Conservation (phyloP, 2,888 invertebrate species). For the Agrilus biguttatus region DNA sequence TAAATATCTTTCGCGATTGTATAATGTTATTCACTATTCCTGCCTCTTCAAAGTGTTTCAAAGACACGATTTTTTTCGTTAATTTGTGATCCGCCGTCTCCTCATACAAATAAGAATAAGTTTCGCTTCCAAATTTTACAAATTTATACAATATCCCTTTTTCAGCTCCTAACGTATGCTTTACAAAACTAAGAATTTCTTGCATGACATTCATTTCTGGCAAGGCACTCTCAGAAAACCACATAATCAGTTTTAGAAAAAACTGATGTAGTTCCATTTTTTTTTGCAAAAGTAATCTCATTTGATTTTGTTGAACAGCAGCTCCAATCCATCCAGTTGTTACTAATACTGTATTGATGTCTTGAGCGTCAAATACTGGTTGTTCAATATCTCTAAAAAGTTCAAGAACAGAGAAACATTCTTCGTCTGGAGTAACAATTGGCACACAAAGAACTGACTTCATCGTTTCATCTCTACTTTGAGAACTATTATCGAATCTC, state of each 20-base stretch:
- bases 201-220: conserved; percentile 43
- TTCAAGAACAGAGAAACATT: conserved; percentile 44
- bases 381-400: conserved; percentile 33
- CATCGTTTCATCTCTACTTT: conserved; percentile 34
- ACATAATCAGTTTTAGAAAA: conserved; percentile 26
- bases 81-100: conserved; percentile 37
- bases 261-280: conserved; percentile 30
- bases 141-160: conserved; percentile 42
- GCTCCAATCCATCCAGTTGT: conserved; percentile 32
- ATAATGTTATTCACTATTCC: conserved; percentile 41
- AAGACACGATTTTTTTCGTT: conserved; percentile 37
- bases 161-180: conserved; percentile 41
- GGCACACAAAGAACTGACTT: conserved; percentile 45
- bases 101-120: conserved; percentile 44
- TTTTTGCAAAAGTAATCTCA: conserved; percentile 24
- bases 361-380: conserved; percentile 21
- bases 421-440: conserved; percentile 41
- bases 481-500: conserved; percentile 38
- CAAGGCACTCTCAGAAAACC: conserved; percentile 41
- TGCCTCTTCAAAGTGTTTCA: conserved; percentile 34
- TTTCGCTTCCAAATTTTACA: conserved; percentile 31
- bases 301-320: conserved; percentile 29
- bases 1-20: conserved; percentile 33
- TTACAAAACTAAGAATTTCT: conserved; percentile 46
- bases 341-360: conserved; percentile 25